Percentiles rank a stretch among this genome's conserved stretches.
These are phyloP conservation scores for Jaculus jaculus DNA, from an alignment of 2,113 vertebrate species.

Conservation along the genomic window DNA sequence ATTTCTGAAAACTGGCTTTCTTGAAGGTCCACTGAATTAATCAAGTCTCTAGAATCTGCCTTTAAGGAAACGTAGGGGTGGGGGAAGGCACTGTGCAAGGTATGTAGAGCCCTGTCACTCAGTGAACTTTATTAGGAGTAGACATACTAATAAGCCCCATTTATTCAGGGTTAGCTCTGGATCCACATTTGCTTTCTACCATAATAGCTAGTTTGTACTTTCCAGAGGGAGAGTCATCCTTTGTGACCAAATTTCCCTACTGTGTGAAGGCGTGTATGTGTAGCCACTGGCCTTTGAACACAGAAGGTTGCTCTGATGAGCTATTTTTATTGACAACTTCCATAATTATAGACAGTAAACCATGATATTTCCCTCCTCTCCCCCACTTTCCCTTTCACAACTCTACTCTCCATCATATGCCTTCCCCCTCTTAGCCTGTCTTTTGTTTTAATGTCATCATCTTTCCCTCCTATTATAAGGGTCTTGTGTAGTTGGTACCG, in stretches of 20 bases:
- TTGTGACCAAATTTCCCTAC: neutral
- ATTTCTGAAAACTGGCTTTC: conserved; percentile 33
- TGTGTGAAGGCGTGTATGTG: too few species aligned
- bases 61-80: neutral
- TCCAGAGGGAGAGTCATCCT: neutral
- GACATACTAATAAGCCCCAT: neutral
- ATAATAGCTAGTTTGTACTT: neutral
- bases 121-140: neutral
- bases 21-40: conserved; percentile 29
- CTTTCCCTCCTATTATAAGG: too few species aligned
- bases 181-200: neutral
- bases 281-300: neutral
- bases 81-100: too few species aligned
- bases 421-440: too few species aligned
- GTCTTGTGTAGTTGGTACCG: too few species aligned
- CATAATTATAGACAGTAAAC: too few species aligned
- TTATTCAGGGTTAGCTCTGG: neutral
- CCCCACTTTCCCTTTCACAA: too few species aligned
- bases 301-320: neutral
- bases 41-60: conserved; percentile 20
- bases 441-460: too few species aligned
- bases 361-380: too few species aligned
- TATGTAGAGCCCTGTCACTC: neutral
- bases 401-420: too few species aligned
- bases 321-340: neutral